phyloP scores from a whole-genome alignment of 2,797 vertebrate genomes.

The Platyrinchus mystaceus region DNA sequence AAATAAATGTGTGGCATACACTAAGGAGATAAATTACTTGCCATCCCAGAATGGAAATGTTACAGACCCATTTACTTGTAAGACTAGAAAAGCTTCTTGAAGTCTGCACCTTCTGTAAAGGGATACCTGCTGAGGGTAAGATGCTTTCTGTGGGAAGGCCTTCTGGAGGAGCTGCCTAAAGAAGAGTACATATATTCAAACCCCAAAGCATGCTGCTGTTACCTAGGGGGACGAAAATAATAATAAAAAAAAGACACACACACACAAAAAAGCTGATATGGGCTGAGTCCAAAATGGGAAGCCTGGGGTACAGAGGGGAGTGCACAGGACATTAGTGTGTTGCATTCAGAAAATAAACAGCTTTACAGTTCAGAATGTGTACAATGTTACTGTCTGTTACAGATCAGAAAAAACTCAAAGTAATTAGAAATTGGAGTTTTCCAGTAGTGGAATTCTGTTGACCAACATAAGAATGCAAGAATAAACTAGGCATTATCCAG shows the following conservation, averaged over 20 bases:
- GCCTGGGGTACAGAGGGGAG: neutral
- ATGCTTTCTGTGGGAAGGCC: neutral
- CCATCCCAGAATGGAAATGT: neutral
- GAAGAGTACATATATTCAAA: neutral
- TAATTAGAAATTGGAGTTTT: neutral
- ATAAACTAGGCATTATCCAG: neutral
- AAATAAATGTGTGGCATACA: no score
- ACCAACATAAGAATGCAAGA: neutral
- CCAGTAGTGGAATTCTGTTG: neutral
- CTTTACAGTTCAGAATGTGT: neutral
- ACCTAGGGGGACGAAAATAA: neutral
- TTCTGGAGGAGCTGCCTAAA: neutral
- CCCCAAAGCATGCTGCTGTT: neutral
- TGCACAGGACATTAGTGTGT: neutral
- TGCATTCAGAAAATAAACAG: neutral
- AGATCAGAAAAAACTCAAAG: neutral
- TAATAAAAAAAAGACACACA: rapidly evolving
- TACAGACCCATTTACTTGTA: neutral
- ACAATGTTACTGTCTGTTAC: neutral
- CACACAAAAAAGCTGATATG: neutral
- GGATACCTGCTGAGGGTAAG: neutral
- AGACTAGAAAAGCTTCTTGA: neutral
- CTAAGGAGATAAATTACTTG: neutral
- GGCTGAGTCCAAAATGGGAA: neutral
- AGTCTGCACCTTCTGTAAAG: neutral